Percentiles rank a stretch among this genome's conserved stretches.
These are phyloP conservation scores for Brachycybe producta DNA, from an alignment of 2,888 invertebrate genomes.

Conservation along the genomic window DNA sequence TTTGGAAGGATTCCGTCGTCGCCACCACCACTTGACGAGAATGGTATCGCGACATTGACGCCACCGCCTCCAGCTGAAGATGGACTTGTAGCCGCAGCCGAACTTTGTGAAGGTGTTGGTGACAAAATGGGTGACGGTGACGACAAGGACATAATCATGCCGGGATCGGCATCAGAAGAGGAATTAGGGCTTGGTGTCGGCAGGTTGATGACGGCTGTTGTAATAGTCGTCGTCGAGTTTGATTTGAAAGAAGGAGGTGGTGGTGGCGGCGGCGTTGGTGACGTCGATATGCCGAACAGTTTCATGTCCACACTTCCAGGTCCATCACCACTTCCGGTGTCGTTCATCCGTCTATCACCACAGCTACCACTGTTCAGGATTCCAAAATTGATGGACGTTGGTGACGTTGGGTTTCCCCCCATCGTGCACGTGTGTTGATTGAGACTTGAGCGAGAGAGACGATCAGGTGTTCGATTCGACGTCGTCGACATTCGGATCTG, in stretches of 20 bases:
- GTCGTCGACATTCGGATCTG: conserved; percentile 28
- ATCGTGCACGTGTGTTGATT: background rate
- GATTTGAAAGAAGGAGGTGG: background rate
- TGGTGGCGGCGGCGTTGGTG: background rate
- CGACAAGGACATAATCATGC: conserved; percentile 7
- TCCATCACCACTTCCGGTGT: background rate
- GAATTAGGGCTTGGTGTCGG: conserved; percentile 3
- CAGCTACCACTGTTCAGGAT: background rate
- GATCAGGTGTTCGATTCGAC: conserved; percentile 19
- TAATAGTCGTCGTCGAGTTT: conserved; percentile 7
- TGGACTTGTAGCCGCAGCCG: background rate
- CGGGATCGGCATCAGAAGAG: conserved; percentile 2
- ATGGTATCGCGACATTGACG: no score
- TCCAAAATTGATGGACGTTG: background rate
- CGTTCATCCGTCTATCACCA: background rate
- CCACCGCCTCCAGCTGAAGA: no score
- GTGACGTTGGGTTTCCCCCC: background rate
- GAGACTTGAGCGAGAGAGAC: conserved; percentile 7
- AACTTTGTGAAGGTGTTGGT: background rate
- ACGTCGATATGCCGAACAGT: no score
- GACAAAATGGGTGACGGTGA: conserved; percentile 10
- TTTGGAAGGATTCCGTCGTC: no score
- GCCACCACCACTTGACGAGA: no score
- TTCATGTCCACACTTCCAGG: background rate
- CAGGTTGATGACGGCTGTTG: conserved; percentile 10